Evolutionary conservation across 2,113 vertebrate species (phyloP).

Genomic region (Ondatra zibethicus): DNA sequence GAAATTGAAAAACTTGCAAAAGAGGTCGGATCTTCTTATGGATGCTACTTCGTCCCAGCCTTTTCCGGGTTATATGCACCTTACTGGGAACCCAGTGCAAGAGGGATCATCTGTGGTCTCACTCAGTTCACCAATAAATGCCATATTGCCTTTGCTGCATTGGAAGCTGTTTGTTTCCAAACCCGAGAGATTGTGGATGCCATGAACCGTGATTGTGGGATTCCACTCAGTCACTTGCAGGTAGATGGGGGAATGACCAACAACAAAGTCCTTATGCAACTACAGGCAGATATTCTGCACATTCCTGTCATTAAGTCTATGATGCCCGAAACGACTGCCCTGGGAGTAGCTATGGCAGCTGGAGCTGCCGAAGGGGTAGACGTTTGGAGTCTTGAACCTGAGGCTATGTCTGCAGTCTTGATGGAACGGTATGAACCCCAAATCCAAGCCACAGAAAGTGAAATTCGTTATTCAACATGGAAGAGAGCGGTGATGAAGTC

Average conservation of each 20-base stretch:
- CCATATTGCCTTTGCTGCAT: conserved; percentile 96
- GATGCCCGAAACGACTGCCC: conserved; percentile 94
- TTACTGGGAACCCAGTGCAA: conserved; percentile 97
- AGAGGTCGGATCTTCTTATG: conserved; percentile 92
- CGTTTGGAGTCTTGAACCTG: conserved; percentile 91
- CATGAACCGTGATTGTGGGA: conserved; percentile 95
- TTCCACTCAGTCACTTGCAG: conserved; percentile 92
- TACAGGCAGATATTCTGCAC: conserved; percentile 95
- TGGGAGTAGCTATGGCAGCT: conserved; percentile 97
- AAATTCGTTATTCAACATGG: conserved; percentile 94
- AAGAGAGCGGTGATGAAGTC: conserved; percentile 95
- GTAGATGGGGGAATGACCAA: conserved; percentile 95
- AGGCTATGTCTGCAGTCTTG: conserved; percentile 85
- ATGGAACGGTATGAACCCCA: conserved; percentile 93
- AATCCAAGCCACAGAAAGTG: conserved; percentile 94
- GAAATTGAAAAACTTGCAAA: conserved; percentile 94
- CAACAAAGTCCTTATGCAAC: conserved; percentile 94
- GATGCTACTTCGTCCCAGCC: conserved; percentile 98
- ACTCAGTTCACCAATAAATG: conserved; percentile 98
- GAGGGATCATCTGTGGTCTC: conserved; percentile 98
- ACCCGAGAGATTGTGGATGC: conserved; percentile 97
- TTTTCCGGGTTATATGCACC: conserved; percentile 98
- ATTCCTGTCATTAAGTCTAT: conserved; percentile 94
- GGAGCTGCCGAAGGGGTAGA: conserved; percentile 94
- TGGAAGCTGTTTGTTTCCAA: conserved; percentile 98